phyloP scores from a whole-genome alignment of 2,797 vertebrate species.

The Furcifer pardalis region DNA sequence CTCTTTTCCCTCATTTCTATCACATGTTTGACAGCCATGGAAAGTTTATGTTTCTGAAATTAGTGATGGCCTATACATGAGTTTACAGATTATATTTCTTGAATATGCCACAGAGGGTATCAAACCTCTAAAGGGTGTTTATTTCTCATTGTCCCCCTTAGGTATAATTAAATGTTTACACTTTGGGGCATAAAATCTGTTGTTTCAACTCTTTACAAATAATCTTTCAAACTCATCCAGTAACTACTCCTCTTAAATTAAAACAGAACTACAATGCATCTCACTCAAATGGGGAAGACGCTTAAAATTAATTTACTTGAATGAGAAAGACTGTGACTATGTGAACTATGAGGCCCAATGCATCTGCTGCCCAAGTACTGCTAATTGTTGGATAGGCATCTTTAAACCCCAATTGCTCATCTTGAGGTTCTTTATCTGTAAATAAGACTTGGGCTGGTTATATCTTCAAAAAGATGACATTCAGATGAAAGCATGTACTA shows the following conservation, averaged over 20 bases:
- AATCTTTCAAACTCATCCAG: background rate
- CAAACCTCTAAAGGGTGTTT: background rate
- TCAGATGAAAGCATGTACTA: too few species aligned
- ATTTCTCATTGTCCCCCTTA: background rate
- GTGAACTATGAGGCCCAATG: too few species aligned
- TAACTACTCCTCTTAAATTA: background rate
- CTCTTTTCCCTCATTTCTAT: background rate
- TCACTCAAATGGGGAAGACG: too few species aligned
- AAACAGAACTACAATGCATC: too few species aligned
- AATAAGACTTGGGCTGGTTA: too few species aligned
- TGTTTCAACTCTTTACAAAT: background rate
- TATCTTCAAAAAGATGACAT: too few species aligned
- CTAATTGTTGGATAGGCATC: too few species aligned
- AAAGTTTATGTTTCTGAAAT: background rate
- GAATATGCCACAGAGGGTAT: background rate
- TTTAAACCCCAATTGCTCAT: too few species aligned
- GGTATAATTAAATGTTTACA: background rate
- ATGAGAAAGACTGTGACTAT: too few species aligned
- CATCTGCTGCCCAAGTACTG: too few species aligned
- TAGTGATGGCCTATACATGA: background rate
- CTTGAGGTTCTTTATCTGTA: too few species aligned
- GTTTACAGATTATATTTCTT: background rate
- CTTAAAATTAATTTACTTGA: too few species aligned
- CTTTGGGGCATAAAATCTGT: background rate
- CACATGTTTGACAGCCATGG: background rate